Percentiles rank a stretch among this genome's conserved stretches.
Conservation (phyloP, 2,113 vertebrate genomes). For the Recurvirostra avosetta region DNA sequence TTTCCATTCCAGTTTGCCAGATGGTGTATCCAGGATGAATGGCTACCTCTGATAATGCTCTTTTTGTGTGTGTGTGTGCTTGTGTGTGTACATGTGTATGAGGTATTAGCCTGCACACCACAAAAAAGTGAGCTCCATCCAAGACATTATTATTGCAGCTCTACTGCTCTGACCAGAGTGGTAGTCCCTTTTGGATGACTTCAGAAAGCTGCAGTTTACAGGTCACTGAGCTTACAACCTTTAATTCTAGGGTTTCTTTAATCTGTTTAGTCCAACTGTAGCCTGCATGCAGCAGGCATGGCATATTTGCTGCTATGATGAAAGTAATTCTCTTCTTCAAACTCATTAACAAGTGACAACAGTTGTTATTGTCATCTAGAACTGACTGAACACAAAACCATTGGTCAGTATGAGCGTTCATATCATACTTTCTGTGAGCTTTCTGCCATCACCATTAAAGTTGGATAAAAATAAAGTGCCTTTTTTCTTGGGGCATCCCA, state of each 20-base stretch:
- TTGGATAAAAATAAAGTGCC: rapidly evolving
- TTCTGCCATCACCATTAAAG: background rate
- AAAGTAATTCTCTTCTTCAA: background rate
- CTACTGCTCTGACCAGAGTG: background rate
- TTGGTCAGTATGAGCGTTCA: background rate
- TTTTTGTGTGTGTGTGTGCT: background rate
- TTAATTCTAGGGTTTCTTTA: background rate
- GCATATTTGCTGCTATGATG: background rate
- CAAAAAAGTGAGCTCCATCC: background rate
- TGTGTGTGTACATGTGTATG: background rate
- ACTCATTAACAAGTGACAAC: background rate
- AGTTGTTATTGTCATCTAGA: background rate
- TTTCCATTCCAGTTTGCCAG: background rate
- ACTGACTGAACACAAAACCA: background rate
- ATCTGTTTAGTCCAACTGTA: background rate
- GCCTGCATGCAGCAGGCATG: background rate
- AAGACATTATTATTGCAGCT: background rate
- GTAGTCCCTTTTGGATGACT: background rate
- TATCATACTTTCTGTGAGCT: background rate
- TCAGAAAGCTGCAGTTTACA: background rate
- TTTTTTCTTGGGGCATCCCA: background rate
- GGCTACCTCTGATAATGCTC: background rate
- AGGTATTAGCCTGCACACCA: background rate
- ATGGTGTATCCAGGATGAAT: background rate
- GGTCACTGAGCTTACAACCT: background rate